Evolutionary conservation across 2,113 vertebrate species (phyloP), one percentile per base, ranked within the genome.

Genomic region (Zosterops pallidus): DNA sequence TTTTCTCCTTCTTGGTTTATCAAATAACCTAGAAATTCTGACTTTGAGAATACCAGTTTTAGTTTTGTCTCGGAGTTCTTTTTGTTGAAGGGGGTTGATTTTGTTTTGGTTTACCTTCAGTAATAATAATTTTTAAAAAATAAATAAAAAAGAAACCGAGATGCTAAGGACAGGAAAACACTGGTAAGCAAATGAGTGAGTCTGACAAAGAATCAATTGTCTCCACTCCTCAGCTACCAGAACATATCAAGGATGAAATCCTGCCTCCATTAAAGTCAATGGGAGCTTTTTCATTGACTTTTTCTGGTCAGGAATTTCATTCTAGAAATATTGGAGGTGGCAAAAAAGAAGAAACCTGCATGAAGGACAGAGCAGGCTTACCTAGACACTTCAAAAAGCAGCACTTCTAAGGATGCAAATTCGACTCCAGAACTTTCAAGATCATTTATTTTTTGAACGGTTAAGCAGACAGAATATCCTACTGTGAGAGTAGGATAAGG

Each of bases 171-270:
- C 35, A 79, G 33, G 59, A 91, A 74, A 89, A 67, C 42, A 46
- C 11, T n/a, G 26, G 47, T 59, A 91, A 94, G 75, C 42, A 94
- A 93, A 93, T 41, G 68, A 44, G 44, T 35, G 64, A 89, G 56
- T 44, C 42, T 88, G 88, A 81, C 79, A 82, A 91, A 76, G 77
- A 89, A 83, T 79, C 82, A 60, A 47, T 88, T 87, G 76, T 55
- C 84, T 76, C 11, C 55, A 57, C 57, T 65, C 22, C 76, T 88
- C 79, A 78, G 87, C 75, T 63, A 49, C 52, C 37, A 42, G 68
- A 84, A 74, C 14, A 9, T 12, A 71, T 2, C 41, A 52, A 92
- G 71, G 71, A 37, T 91, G 64, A 94, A 94, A 83, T 86, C 68
- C 71, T 68, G 47, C 31, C 44, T 56, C 42, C 35, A 14, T 37